Evolutionary conservation across 2,888 invertebrate species (phyloP), one percentile per base, ranked within the genome.

Genomic region (Synanthedon andrenaeformis): DNA sequence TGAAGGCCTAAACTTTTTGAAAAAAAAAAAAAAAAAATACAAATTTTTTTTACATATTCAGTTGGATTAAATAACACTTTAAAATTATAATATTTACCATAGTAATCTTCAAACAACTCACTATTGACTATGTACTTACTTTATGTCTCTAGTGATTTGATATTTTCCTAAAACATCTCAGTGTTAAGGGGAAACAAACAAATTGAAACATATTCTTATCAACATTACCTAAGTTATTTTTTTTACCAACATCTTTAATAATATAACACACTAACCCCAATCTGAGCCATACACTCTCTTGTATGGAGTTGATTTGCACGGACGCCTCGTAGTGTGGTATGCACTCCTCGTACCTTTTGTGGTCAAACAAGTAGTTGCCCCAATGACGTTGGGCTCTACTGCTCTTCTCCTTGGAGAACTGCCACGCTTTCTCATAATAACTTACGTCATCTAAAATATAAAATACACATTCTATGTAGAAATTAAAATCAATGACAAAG

Each of bases 351-450:
- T 94, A 97, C 76, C 94, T 89, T 65, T 94, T 93, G 60, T 91
- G 92, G 3, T 89, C 82, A 67, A 93, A 96, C 62, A 93, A 90
- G 74, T 91, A 92, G 68, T 92, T 90, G 10, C 96, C 99, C 92
- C 98, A 94, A 67, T 96, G 95, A 23, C 95, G 89, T 74, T 96
- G 95, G 0, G 96, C 97, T 53, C 95, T 88, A 52, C 95, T 93
- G 77, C 95, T 96, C 53, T 90, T 91, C 55, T 92, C 87, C 6
- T 91, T 90, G 0, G 97, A 97, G 59, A 98, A 88, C 65, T 94
- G 91, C 97, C 98, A 98, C 0, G 98, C 99, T 65, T 92, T 94
- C 66, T 94, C 92, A 72, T 96, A 99, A 69, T 92, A 93, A 13
- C 89, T 86, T 0, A 91, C 83, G 65, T 97, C 92, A 66, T 95